Evolutionary conservation across 2,113 vertebrate genomes (phyloP), one percentile per base, ranked within the genome.

Genomic region (Caloenas nicobarica): DNA sequence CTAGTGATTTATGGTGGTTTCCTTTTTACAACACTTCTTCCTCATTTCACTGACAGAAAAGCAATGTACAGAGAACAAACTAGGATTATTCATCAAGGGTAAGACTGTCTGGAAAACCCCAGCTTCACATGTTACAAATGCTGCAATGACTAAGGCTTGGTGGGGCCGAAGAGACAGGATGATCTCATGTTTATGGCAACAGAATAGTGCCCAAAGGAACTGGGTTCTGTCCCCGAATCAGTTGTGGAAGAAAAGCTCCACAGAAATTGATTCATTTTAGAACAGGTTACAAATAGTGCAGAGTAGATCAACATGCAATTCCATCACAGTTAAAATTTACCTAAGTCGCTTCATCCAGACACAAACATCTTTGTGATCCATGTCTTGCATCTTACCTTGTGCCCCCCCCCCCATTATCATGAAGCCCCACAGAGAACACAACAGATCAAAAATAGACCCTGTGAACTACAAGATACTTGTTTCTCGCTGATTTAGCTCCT

Each of bases 301-400:
- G 33, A 64, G 38, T 28, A 91, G 73, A 42, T 70, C 33, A 78
- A 38, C 21, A 19, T 42, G 60, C 19, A 69, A 19, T 42, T 65
- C 14, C 34, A 53, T 16, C 13, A 80, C 28, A 46, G 40, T 33
- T 70, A 66, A 81, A 87, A 65, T 9, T 51, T 24, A 56, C 16
- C 8, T 6, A 72, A 38, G 25, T 65, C 51, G n/a, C 12, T n/a
- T 82, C 56, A 65, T 36, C 8, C 25, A 51, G 56, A 36, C 17
- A 54, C 17, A 68, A 84, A 61, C 21, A 71, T 5, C 10, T 54
- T 28, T 18, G 34, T 33, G 13, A 16, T 81, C 51, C n/a, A 61
- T 0, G 0, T 62, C 7, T 28, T 4, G 1, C 28, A 11, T 56
- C 70, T 54, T 57, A n/a, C 40, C 56, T 48, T 70, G 40, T 33